Conservation (phyloP, 2,113 vertebrate genomes). For the Holacanthus passer region DNA sequence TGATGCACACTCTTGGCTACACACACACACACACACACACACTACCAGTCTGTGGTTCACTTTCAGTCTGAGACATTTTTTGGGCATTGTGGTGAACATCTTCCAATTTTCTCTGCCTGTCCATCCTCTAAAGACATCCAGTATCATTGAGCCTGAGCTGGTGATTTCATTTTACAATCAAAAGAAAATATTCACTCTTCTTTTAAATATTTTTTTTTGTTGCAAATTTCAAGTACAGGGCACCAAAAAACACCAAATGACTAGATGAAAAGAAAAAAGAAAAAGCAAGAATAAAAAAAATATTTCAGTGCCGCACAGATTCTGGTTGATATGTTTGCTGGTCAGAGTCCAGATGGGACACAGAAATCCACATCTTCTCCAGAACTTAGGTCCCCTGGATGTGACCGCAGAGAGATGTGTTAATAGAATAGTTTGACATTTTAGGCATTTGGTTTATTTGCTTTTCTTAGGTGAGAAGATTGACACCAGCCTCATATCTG, state of each 20-base stretch:
- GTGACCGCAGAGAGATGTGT: not conserved
- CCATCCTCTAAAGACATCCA: not conserved
- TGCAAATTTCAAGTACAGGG: not conserved
- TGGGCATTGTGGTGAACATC: not conserved
- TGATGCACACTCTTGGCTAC: slow-evolving; percentile 13
- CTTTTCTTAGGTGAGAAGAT: not conserved
- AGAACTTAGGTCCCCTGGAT: not conserved
- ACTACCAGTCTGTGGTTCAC: not conserved
- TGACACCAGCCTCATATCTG: not conserved
- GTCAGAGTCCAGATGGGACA: too few relatives aligned
- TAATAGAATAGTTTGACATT: not conserved
- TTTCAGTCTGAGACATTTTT: slow-evolving; percentile 13
- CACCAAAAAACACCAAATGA: not conserved
- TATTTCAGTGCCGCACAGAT: too few relatives aligned
- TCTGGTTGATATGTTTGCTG: too few relatives aligned
- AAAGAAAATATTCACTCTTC: not conserved
- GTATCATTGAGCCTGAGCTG: not conserved
- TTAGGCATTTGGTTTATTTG: not conserved
- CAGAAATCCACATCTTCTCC: too few relatives aligned
- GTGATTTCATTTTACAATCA: not conserved
- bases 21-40: slow-evolving; percentile 18
- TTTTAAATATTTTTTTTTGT: not conserved
- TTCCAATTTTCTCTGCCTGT: not conserved
- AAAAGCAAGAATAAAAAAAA: too few relatives aligned
- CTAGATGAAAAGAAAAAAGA: too few relatives aligned